phyloP scores from a whole-genome alignment of 2,888 invertebrate species.

The Cyclophora albipunctata region DNA sequence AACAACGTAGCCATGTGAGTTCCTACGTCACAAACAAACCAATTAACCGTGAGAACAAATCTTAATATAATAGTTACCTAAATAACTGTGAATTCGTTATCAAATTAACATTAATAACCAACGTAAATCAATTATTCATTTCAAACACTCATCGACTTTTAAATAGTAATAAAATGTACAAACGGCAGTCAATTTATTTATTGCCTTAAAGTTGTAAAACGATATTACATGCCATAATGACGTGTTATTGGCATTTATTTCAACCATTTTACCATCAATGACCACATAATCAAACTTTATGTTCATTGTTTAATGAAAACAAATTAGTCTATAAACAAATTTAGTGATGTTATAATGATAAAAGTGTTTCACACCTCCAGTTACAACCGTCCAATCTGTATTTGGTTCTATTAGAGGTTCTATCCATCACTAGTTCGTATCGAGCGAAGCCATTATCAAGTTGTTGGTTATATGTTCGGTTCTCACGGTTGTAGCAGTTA shows the following conservation, averaged over 20 bases:
- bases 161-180: conserved; percentile 73
- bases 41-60: conserved; percentile 1
- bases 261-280: conserved; percentile 63
- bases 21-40: too few relatives aligned
- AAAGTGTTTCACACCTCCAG: background rate
- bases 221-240: conserved; percentile 72
- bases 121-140: conserved; percentile 71
- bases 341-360: conserved; percentile 5
- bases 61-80: background rate
- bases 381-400: too few relatives aligned
- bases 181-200: conserved; percentile 73
- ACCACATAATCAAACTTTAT: conserved; percentile 59
- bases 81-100: conserved; percentile 25
- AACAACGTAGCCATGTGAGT: too few relatives aligned
- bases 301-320: conserved; percentile 63
- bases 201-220: conserved; percentile 73
- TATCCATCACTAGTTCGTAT: too few relatives aligned
- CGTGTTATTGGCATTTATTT: conserved; percentile 71
- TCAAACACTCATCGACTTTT: conserved; percentile 70
- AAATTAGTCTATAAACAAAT: conserved; percentile 41
- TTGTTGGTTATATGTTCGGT: conserved; percentile 7
- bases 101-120: conserved; percentile 66
- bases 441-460: too few relatives aligned
- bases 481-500: conserved; percentile 30
- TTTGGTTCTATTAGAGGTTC: too few relatives aligned